Evolutionary conservation across 2,888 invertebrate species (phyloP), one percentile per base, ranked within the genome.

Genomic region (Nymphalis c-album): DNA sequence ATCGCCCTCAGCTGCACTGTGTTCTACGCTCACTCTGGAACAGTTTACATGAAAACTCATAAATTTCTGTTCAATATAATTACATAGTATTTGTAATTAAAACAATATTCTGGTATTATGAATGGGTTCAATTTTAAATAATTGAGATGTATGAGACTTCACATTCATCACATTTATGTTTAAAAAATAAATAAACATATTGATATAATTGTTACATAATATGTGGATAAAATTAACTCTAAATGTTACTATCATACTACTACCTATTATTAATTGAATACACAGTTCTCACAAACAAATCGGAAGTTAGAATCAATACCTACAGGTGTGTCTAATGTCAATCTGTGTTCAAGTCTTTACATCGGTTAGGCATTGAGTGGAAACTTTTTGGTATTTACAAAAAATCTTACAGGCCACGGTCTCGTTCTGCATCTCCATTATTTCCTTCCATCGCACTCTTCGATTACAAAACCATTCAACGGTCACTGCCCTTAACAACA

Each of bases 1-100:
- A 74, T 88, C 88, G 0, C 88, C 88, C 67, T 89, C 88, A 0
- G 82, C 85, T 0, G 87, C 87, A 63, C 86, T 86, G 78, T 84
- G 85, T 67, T 88, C 87, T 20, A 75, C 80, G 1, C 81, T 82
- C 35, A 71, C 73, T 48, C 87, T 85, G 80, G 8, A 72, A 71
- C 17, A 2, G 16, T 55, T 55, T 17, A 51, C n/a, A 20, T 18
- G 17, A 53, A 53, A 22, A 53, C 16, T 53, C 2, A 26, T 16
- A 53, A 16, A 26, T 53, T 16, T 4, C 3, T 26, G 13, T 20
- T 26, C 6, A 7, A 20, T 50, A 50, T 50, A 50, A 18, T 22
- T 22, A 22, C 2, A 22, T n/a, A n/a, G 17, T 47, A 17, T n/a
- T 47, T 47, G 10, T 7, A n/a, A 16, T 47, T 17, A 17, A 4